Evolutionary conservation across 1,140 invertebrate species (phyloP), one percentile per base, ranked within the genome.

Genomic region (Drosophila suzukii): DNA sequence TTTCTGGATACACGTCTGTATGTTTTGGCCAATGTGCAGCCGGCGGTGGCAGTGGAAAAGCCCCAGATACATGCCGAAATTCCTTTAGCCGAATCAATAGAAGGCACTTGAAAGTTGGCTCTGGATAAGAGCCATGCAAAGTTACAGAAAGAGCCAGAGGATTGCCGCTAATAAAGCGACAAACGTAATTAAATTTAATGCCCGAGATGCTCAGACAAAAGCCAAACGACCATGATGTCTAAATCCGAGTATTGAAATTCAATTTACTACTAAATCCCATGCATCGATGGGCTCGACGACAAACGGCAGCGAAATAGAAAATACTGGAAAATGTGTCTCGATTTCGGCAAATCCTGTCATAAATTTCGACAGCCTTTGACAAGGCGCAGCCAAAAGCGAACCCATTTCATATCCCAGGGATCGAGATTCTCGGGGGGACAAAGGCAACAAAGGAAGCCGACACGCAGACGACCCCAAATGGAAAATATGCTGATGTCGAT

Each of bases 211-310:
- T 53, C 59, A 56, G 71, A 43, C 53, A 68, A 57, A 61, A 68
- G 59, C 47, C 65, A 72, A 81, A 10, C 53, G 39, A 30, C 47
- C 32, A 17, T 63, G 72, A 57, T 34, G 75, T 76, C 70, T 79
- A 83, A 82, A 88, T 82, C 78, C 70, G 55, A 67, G 83, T 76
- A 89, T 89, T 58, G 80, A 89, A 89, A 89, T 89, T 89, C 84
- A 89, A 89, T 89, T 89, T 89, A 84, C 71, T 89, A 78, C 76
- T 75, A 89, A 89, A 89, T 89, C 84, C 84, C 80, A 78, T 78
- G 84, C 76, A 67, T 76, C 79, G 75, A 58, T 73, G 67, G 60
- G 47, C 68, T 50, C 74, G 50, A 73, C 55, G 62, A 60, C 57
- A 70, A 78, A 53, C 58, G 59, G 58, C 75, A 44, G 54, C 75